These are phyloP conservation scores for Oplegnathus fasciatus DNA, from an alignment of 2,113 vertebrate genomes.

Conservation along the genomic window DNA sequence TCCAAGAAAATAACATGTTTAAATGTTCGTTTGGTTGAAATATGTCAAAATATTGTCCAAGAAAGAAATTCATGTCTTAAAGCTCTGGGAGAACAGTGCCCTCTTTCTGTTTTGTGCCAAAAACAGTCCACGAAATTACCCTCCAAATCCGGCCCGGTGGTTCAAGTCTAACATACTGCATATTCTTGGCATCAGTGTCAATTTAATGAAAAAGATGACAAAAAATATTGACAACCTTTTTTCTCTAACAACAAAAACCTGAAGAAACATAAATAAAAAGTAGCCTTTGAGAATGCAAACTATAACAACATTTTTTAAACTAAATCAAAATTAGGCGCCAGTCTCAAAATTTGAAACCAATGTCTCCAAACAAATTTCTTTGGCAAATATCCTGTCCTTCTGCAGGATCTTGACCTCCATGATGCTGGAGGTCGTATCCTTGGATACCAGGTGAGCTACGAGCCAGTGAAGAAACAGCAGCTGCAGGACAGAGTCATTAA, in stretches of 20 bases:
- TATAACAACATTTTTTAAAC: background rate
- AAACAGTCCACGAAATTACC: too few species aligned
- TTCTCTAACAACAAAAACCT: background rate
- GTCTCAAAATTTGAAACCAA: background rate
- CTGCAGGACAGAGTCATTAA: background rate
- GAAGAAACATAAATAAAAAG: background rate
- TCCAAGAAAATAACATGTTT: background rate
- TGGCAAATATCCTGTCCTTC: fast-evolving
- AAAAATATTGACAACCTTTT: too few species aligned
- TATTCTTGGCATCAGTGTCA: too few species aligned
- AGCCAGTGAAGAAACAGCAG: background rate
- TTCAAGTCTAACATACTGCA: too few species aligned
- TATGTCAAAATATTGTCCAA: background rate
- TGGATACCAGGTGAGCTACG: conserved; percentile 69
- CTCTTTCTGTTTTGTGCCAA: too few species aligned
- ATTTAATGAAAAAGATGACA: too few species aligned
- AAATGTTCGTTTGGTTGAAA: background rate
- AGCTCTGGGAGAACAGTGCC: too few species aligned
- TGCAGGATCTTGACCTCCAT: conserved; percentile 46
- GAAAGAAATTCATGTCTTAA: too few species aligned
- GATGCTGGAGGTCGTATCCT: conserved; percentile 47
- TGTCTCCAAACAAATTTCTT: background rate
- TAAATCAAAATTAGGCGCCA: background rate
- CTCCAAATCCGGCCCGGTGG: too few species aligned
- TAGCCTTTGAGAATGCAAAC: background rate